Evolutionary conservation across 53 echinoderm and acorn worm genomes (phyloP).

Genomic region (Crossaster papposus): DNA sequence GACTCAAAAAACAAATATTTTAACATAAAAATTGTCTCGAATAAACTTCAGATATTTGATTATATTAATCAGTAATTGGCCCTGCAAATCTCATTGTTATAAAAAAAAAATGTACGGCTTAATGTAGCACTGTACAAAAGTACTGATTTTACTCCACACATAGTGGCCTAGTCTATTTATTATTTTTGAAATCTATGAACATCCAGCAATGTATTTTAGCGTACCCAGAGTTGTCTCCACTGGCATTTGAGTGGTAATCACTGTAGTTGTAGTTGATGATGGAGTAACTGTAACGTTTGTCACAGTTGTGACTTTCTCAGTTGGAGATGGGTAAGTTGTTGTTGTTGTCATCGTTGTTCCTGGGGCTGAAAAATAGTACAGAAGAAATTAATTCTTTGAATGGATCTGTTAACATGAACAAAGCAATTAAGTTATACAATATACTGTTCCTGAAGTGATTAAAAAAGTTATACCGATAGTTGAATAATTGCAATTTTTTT

Average conservation of each 20-base stretch:
- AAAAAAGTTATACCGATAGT: no score
- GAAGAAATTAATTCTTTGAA: no score
- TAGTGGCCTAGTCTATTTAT: no score
- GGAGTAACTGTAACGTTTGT: not conserved
- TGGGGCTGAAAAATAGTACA: not conserved
- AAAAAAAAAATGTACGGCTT: no score
- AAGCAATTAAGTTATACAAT: not conserved
- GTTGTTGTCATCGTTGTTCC: not conserved
- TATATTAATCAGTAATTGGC: no score
- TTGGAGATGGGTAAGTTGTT: constrained; percentile 8
- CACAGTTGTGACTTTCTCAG: not conserved
- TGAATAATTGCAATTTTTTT: no score
- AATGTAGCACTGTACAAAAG: no score
- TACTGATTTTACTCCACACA: no score
- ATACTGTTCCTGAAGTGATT: not conserved
- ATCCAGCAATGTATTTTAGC: not conserved
- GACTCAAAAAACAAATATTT: not conserved
- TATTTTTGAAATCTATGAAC: no score
- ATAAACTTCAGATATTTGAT: not conserved
- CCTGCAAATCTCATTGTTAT: no score
- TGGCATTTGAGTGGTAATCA: not conserved
- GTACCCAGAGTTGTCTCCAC: not conserved
- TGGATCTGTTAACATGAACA: no score
- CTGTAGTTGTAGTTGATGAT: not conserved
- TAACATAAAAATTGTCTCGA: not conserved